These are phyloP conservation scores for Platerodrilus igneus DNA, from an alignment of 2,888 invertebrate species.

Conservation along the genomic window DNA sequence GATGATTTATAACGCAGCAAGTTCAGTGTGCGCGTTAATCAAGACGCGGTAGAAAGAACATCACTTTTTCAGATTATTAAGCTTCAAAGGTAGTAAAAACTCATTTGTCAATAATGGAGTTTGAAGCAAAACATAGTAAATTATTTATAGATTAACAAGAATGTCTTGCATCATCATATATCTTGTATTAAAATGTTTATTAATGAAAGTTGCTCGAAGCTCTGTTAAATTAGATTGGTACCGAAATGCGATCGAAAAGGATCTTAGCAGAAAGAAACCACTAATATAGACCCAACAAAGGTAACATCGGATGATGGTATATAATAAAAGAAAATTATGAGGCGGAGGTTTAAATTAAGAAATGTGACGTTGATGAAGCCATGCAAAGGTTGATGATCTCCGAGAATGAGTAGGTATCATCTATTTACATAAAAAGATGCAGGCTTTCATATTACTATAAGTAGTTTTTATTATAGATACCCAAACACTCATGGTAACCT, in stretches of 20 bases:
- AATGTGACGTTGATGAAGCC: conserved; percentile 18
- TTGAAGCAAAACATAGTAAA: too few species aligned
- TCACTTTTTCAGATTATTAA: conserved; percentile 10
- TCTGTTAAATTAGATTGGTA: not conserved
- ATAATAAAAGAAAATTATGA: conserved; percentile 11
- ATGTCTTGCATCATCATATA: not conserved
- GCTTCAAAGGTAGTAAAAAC: conserved; percentile 5
- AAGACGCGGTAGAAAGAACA: conserved; percentile 18
- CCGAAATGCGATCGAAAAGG: conserved; percentile 4
- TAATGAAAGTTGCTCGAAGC: not conserved
- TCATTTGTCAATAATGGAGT: conserved; percentile 13
- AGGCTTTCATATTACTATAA: too few species aligned
- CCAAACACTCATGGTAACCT: too few species aligned
- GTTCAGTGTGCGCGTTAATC: conserved; percentile 19
- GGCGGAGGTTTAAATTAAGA: conserved; percentile 6
- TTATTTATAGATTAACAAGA: too few species aligned
- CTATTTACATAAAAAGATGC: too few species aligned
- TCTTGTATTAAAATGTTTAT: not conserved
- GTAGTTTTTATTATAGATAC: too few species aligned
- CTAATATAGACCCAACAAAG: too few species aligned
- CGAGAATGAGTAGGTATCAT: too few species aligned
- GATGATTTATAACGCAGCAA: conserved; percentile 28
- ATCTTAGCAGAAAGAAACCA: too few species aligned
- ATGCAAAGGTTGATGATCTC: conserved; percentile 19
- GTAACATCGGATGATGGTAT: too few species aligned